These are phyloP conservation scores for Pristionchus pacificus DNA, from an alignment of 1,140 invertebrate species.

Conservation along the genomic window DNA sequence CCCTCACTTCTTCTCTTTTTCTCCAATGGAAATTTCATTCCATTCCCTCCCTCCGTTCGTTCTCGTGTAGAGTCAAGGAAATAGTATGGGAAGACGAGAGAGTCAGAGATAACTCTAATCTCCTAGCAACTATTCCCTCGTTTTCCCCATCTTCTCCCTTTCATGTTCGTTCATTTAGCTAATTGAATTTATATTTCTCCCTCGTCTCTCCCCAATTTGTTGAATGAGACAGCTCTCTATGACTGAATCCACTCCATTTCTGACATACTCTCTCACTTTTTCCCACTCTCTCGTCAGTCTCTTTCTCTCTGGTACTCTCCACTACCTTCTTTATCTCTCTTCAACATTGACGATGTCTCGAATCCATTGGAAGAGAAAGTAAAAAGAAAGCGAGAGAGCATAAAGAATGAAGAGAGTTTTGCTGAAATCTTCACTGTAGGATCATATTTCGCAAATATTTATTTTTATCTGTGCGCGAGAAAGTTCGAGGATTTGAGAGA, in stretches of 20 bases:
- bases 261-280: too few species aligned
- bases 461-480: too few species aligned
- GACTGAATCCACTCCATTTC: neutral
- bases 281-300: neutral
- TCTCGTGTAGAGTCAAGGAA: too few species aligned
- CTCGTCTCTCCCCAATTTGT: neutral
- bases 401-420: too few species aligned
- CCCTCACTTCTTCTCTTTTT: neutral
- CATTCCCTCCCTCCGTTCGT: neutral
- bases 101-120: too few species aligned
- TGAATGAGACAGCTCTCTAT: neutral
- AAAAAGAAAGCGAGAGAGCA: too few species aligned
- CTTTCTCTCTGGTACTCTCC: neutral
- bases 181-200: neutral
- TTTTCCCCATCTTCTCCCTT: neutral
- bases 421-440: too few species aligned
- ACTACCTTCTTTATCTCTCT: neutral
- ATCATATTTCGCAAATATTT: too few species aligned
- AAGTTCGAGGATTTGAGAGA: too few species aligned
- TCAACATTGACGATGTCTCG: too few species aligned
- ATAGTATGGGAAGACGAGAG: too few species aligned
- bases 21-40: neutral
- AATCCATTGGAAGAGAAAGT: too few species aligned
- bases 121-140: neutral
- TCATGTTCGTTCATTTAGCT: neutral